Evolutionary conservation across 2,113 vertebrate genomes (phyloP).

Genomic region (Sprattus sprattus): DNA sequence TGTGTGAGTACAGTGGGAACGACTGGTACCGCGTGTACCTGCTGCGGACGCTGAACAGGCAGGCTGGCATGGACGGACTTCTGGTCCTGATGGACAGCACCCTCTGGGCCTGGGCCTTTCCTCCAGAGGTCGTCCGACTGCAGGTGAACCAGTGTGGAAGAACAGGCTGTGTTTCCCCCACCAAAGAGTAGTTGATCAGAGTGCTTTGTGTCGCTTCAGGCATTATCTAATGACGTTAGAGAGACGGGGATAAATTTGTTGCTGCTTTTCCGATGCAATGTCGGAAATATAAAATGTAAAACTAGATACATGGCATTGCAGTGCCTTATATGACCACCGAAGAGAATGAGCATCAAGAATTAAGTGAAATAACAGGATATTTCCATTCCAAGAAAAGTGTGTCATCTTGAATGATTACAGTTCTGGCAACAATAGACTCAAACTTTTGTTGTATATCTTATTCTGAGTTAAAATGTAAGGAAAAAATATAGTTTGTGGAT

Average conservation of each 20-base stretch:
- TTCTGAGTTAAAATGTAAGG: too few species aligned
- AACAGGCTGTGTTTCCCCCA: not conserved
- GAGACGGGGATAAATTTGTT: not conserved
- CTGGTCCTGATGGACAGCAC: slow-evolving; percentile 57
- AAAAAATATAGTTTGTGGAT: too few species aligned
- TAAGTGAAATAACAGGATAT: too few species aligned
- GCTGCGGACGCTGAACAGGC: slow-evolving; percentile 60
- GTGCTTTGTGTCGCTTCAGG: not conserved
- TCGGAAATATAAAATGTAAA: too few species aligned
- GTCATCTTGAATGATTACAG: too few species aligned
- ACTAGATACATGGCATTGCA: too few species aligned
- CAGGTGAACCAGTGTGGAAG: slow-evolving; percentile 56
- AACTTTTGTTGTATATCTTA: too few species aligned
- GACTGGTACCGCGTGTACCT: slow-evolving; percentile 72
- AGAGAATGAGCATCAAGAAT: too few species aligned
- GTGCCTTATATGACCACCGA: too few species aligned
- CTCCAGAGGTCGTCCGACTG: slow-evolving; percentile 53
- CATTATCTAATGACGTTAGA: too few species aligned
- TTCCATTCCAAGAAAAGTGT: too few species aligned
- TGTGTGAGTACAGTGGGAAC: slow-evolving; percentile 56
- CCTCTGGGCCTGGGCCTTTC: slow-evolving; percentile 63
- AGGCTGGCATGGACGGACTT: slow-evolving; percentile 54
- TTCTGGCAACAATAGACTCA: too few species aligned
- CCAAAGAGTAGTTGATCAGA: not conserved
- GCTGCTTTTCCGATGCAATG: not conserved